These are phyloP conservation scores for Dipodomys stephensi DNA, from an alignment of 2,113 vertebrate genomes.

Conservation along the genomic window DNA sequence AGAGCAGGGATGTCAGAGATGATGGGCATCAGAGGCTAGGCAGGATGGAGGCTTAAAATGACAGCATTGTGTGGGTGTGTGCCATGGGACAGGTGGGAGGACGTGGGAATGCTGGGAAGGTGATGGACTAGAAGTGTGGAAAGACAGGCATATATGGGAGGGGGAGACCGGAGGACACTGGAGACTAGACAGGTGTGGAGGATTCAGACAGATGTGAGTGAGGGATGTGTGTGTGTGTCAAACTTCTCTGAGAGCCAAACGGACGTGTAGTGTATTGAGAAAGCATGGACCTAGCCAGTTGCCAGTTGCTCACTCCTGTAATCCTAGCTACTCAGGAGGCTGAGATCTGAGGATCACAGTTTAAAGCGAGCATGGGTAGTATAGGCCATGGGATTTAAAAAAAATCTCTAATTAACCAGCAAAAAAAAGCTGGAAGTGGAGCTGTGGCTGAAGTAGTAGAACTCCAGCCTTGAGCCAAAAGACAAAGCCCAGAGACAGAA, in stretches of 20 bases:
- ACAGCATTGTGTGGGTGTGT: neutral
- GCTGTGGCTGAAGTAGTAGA: no score
- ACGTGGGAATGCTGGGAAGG: neutral
- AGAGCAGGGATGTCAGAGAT: neutral
- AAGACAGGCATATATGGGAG: neutral
- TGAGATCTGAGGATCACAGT: no score
- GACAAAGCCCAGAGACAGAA: no score
- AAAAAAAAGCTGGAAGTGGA: no score
- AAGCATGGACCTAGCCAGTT: neutral
- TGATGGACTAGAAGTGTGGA: neutral
- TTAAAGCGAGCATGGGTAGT: no score
- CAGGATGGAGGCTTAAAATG: neutral
- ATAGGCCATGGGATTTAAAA: no score
- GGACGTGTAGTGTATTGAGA: neutral
- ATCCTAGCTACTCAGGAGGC: no score
- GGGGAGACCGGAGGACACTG: neutral
- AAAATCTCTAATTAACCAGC: no score
- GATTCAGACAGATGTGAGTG: neutral
- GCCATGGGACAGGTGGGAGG: neutral
- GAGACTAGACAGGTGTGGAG: neutral
- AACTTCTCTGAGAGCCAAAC: neutral
- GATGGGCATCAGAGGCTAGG: neutral
- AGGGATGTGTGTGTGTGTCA: neutral
- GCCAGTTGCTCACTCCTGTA: no score
- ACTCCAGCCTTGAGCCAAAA: no score